Evolutionary conservation across 1,140 invertebrate species (phyloP).

Genomic region (Zaprionus africanus): DNA sequence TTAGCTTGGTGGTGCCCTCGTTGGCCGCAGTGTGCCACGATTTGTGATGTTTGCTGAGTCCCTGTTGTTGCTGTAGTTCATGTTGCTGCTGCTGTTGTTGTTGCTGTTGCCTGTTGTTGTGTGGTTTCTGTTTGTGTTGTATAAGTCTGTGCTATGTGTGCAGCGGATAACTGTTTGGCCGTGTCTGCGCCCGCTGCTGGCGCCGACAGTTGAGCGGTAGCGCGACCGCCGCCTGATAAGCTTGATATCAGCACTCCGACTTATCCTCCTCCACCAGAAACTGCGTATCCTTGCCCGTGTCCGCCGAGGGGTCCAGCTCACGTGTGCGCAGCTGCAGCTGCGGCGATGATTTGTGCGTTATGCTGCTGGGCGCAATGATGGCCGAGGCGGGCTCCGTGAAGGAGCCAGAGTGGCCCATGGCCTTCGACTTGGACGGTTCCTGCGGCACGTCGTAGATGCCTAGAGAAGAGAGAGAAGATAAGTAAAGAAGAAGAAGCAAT

Average conservation of each 20-base stretch:
- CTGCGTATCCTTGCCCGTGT: slow-evolving; percentile 96
- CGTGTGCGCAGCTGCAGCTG: slow-evolving; percentile 89
- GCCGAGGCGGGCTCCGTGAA: slow-evolving; percentile 88
- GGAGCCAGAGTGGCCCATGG: slow-evolving; percentile 76
- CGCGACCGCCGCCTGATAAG: slow-evolving; percentile 55
- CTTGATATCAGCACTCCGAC: slow-evolving; percentile 85
- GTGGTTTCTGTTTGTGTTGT: slow-evolving; percentile 29
- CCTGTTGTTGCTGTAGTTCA: slow-evolving; percentile 36
- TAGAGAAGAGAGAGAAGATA: slow-evolving; percentile 38
- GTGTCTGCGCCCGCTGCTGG: slow-evolving; percentile 45
- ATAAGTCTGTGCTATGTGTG: slow-evolving; percentile 70
- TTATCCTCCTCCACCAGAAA: slow-evolving; percentile 94
- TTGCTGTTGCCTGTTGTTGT: slow-evolving; percentile 11
- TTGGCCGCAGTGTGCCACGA: slow-evolving; percentile 58
- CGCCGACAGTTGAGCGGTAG: slow-evolving; percentile 49
- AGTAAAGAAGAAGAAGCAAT: not conserved
- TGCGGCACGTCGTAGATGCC: slow-evolving; percentile 92
- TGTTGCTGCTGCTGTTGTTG: slow-evolving; percentile 20
- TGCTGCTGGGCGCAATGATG: slow-evolving; percentile 91
- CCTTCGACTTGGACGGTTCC: slow-evolving; percentile 88
- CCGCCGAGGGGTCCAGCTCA: slow-evolving; percentile 92
- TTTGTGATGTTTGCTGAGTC: slow-evolving; percentile 71
- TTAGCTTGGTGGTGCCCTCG: slow-evolving; percentile 55
- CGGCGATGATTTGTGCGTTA: slow-evolving; percentile 90
- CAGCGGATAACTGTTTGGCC: slow-evolving; percentile 60